Conservation (phyloP, 2,888 invertebrate genomes). For the Limnephilus marmoratus region DNA sequence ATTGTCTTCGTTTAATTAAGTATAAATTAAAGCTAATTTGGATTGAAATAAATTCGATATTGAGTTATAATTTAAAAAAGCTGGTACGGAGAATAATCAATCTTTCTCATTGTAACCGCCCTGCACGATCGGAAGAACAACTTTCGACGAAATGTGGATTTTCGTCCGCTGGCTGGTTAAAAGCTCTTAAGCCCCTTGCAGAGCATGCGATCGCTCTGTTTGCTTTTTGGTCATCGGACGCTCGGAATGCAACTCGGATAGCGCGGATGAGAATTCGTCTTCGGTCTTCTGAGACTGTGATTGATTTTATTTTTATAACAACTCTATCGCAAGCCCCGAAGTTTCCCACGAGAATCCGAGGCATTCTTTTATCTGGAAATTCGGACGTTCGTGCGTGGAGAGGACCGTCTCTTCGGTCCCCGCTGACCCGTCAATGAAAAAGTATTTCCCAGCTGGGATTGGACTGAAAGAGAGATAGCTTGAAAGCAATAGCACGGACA, state of each 20-base stretch:
- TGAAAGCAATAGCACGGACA: neutral
- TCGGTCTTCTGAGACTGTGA: constrained; percentile 34
- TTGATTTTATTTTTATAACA: constrained; percentile 63
- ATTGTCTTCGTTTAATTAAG: too few species aligned
- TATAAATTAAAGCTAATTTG: too few species aligned
- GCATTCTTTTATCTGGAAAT: constrained; percentile 63
- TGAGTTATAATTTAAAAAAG: too few species aligned
- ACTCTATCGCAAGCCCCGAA: constrained; percentile 59
- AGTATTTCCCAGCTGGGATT: constrained; percentile 14
- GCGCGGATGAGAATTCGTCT: constrained; percentile 48
- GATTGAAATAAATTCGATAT: too few species aligned
- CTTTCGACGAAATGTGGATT: too few species aligned
- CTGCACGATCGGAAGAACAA: too few species aligned
- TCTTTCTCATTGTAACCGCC: too few species aligned
- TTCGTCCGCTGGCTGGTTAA: too few species aligned
- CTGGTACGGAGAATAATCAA: too few species aligned
- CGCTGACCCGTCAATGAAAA: constrained; percentile 29
- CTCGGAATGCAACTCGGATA: constrained; percentile 40
- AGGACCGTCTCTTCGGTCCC: constrained; percentile 7
- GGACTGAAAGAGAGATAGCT: neutral
- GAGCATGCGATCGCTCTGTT: neutral
- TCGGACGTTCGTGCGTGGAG: constrained; percentile 64
- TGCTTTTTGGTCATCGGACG: neutral
- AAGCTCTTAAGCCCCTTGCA: neutral
- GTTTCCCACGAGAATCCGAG: constrained; percentile 66